Evolutionary conservation across 2,113 vertebrate genomes (phyloP).

Genomic region (Kobus ellipsiprymnus): DNA sequence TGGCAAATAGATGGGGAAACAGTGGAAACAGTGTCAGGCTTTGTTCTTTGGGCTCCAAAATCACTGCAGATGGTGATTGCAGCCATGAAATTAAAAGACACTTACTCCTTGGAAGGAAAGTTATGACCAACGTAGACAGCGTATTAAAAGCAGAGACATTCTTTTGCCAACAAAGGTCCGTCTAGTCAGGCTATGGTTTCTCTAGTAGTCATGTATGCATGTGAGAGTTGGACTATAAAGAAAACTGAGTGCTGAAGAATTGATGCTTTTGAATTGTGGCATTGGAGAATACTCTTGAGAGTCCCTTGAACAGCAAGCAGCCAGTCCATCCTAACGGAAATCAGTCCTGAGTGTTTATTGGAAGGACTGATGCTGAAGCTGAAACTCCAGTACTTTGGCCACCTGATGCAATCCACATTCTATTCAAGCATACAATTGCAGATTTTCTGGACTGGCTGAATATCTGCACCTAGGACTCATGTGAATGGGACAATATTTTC

Average conservation of each 20-base stretch:
- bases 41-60: neutral
- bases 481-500: neutral
- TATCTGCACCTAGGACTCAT: neutral
- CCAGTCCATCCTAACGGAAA: neutral
- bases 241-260: rapidly evolving
- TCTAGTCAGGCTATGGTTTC: neutral
- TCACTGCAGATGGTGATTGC: neutral
- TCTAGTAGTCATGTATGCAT: neutral
- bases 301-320: neutral
- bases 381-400: neutral
- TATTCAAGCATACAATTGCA: neutral
- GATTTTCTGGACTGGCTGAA: neutral
- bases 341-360: neutral
- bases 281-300: neutral
- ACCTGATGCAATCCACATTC: neutral
- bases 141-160: neutral
- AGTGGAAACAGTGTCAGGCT: neutral
- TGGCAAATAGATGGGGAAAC: neutral
- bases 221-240: neutral
- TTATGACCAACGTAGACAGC: neutral
- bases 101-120: neutral
- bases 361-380: neutral
- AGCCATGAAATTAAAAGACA: neutral
- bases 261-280: neutral
- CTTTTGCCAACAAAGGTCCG: neutral